Evolutionary conservation across 1,140 invertebrate genomes (phyloP).

Genomic region (Drosophila kurseongensis): DNA sequence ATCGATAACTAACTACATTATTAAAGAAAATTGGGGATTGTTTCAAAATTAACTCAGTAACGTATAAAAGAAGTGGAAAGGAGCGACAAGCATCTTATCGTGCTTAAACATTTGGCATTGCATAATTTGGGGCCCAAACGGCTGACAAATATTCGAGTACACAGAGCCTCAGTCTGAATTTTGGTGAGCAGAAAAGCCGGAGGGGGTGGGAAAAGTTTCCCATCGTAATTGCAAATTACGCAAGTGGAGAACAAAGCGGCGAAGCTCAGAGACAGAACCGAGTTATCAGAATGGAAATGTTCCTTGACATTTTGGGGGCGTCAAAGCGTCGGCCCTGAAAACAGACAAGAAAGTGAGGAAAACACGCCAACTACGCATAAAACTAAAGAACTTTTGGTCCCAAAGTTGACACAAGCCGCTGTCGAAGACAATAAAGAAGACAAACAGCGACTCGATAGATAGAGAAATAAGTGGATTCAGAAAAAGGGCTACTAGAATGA

Average conservation of each 20-base stretch:
- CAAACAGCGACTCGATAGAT: conserved; percentile 35
- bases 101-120: conserved; percentile 46
- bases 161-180: neutral
- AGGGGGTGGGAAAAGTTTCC: conserved; percentile 39
- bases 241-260: conserved; percentile 22
- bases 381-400: conserved; percentile 52
- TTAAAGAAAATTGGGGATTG: too few relatives aligned
- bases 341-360: conserved; percentile 10
- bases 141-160: conserved; percentile 38
- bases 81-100: conserved; percentile 39
- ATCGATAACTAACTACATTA: too few relatives aligned
- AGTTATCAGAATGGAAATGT: conserved; percentile 70
- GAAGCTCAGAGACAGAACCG: conserved; percentile 16
- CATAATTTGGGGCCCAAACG: conserved; percentile 45
- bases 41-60: too few relatives aligned
- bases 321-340: conserved; percentile 35
- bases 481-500: neutral
- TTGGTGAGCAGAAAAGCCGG: neutral
- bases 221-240: conserved; percentile 72
- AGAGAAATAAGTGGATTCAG: conserved; percentile 1
- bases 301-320: conserved; percentile 31
- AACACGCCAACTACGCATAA: conserved; percentile 61
- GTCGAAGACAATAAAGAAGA: conserved; percentile 54
- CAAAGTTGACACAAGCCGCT: conserved; percentile 48
- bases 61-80: neutral